A percentile compares a stretch with the other conserved stretches of the same genome.
These are phyloP conservation scores for Lasioglossum figueresi DNA, from an alignment of 2,888 invertebrate species.

Conservation along the genomic window DNA sequence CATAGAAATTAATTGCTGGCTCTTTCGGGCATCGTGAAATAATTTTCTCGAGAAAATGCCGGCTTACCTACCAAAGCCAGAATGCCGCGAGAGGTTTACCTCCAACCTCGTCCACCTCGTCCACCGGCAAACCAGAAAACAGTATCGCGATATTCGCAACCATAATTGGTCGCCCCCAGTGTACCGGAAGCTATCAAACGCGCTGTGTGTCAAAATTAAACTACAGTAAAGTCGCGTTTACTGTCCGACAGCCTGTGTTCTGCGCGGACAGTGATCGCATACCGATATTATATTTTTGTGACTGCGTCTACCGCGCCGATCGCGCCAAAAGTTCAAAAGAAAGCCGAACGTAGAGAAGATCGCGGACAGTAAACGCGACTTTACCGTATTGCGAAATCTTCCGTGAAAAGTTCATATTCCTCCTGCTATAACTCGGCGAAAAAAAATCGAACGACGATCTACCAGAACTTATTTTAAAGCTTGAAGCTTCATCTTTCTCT, in stretches of 20 bases:
- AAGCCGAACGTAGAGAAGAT: too few species aligned
- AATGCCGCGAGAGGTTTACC: neutral
- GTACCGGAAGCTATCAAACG: neutral
- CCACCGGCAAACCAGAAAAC: neutral
- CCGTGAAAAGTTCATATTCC: neutral
- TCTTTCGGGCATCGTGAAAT: conserved; percentile 17
- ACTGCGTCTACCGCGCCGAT: too few species aligned
- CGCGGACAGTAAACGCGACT: too few species aligned
- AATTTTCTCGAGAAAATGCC: conserved; percentile 12
- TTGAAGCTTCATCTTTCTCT: too few species aligned
- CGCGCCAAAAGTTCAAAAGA: too few species aligned
- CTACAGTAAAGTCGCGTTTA: too few species aligned
- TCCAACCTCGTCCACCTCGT: neutral
- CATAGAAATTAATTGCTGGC: conserved; percentile 39
- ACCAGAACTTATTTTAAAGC: too few species aligned
- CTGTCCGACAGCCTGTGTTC: too few species aligned
- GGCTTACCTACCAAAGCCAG: neutral
- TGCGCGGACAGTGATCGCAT: too few species aligned
- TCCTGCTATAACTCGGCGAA: neutral
- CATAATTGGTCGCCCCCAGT: neutral
- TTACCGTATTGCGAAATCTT: neutral
- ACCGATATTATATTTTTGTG: too few species aligned
- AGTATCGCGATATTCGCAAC: neutral
- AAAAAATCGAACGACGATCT: too few species aligned
- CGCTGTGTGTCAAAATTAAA: neutral